These are phyloP conservation scores for Xestoiulus laeticollis DNA, from an alignment of 2,888 invertebrate species.

Conservation along the genomic window DNA sequence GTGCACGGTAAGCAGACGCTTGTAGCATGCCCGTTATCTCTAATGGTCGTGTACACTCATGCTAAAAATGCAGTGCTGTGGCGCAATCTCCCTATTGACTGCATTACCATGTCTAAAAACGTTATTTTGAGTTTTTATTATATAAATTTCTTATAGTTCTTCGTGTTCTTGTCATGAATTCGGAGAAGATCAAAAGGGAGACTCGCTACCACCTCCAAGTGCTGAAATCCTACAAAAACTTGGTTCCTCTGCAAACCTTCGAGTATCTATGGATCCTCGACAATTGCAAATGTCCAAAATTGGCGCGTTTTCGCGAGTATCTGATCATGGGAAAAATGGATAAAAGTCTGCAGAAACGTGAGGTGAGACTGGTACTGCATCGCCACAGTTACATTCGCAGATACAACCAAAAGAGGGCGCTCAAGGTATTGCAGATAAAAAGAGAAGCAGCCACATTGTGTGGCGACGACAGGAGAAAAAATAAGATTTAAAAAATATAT, in stretches of 20 bases:
- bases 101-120: too few species aligned
- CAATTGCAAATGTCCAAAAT: slow-evolving; percentile 58
- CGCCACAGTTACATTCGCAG: slow-evolving; percentile 58
- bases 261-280: slow-evolving; percentile 59
- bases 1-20: too few species aligned
- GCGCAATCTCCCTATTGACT: not conserved
- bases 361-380: slow-evolving; percentile 58
- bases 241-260: slow-evolving; percentile 58
- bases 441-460: slow-evolving; percentile 56
- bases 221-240: slow-evolving; percentile 60
- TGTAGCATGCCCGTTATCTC: too few species aligned
- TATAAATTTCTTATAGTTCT: slow-evolving; percentile 55
- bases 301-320: slow-evolving; percentile 58
- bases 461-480: slow-evolving; percentile 52
- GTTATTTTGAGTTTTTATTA: too few species aligned
- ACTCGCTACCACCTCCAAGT: slow-evolving; percentile 59
- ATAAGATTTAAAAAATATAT: not conserved
- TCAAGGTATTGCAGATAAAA: slow-evolving; percentile 58
- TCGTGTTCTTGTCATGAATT: slow-evolving; percentile 56
- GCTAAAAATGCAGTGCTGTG: too few species aligned
- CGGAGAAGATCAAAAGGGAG: slow-evolving; percentile 57
- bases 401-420: slow-evolving; percentile 57
- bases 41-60: too few species aligned
- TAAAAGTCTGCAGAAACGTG: slow-evolving; percentile 57
- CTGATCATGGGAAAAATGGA: slow-evolving; percentile 59